Percentiles rank a stretch among this genome's conserved stretches.
phyloP scores from a whole-genome alignment of 2,888 invertebrate species.

The Drosophila siamana region DNA sequence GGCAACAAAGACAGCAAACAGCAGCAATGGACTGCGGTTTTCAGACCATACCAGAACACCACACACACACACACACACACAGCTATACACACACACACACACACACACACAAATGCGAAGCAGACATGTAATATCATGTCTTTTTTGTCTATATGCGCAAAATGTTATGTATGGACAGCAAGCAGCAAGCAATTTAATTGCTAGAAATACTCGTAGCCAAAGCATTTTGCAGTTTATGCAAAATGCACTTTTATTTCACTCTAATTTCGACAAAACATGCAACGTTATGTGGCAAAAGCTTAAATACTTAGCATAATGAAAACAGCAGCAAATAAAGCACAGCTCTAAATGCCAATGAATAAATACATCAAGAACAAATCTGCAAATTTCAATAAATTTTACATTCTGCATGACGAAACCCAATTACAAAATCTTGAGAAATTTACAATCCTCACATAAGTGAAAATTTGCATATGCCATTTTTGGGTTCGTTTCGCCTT shows the following conservation, averaged over 20 bases:
- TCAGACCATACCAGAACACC: slow-evolving; percentile 49
- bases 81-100: slow-evolving; percentile 15
- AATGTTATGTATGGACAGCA: slow-evolving; percentile 33
- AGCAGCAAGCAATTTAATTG: slow-evolving; percentile 46
- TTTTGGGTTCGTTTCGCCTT: not conserved
- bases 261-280: slow-evolving; percentile 63
- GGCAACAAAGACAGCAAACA: slow-evolving; percentile 54
- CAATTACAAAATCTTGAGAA: slow-evolving; percentile 24
- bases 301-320: slow-evolving; percentile 20
- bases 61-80: slow-evolving; percentile 11
- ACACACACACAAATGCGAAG: not conserved
- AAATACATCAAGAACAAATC: not conserved
- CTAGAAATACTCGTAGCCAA: slow-evolving; percentile 31
- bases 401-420: not conserved
- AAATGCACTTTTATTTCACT: slow-evolving; percentile 26
- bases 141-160: slow-evolving; percentile 20
- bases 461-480: slow-evolving; percentile 53
- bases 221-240: slow-evolving; percentile 28
- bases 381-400: not conserved
- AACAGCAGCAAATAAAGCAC: not conserved
- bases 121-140: slow-evolving; percentile 27
- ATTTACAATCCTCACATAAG: slow-evolving; percentile 42
- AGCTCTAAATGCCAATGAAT: slow-evolving; percentile 4
- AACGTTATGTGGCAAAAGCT: slow-evolving; percentile 31
- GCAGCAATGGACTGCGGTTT: slow-evolving; percentile 67